phyloP scores from a whole-genome alignment of 2,113 vertebrate species.

The Rhipidura dahli region DNA sequence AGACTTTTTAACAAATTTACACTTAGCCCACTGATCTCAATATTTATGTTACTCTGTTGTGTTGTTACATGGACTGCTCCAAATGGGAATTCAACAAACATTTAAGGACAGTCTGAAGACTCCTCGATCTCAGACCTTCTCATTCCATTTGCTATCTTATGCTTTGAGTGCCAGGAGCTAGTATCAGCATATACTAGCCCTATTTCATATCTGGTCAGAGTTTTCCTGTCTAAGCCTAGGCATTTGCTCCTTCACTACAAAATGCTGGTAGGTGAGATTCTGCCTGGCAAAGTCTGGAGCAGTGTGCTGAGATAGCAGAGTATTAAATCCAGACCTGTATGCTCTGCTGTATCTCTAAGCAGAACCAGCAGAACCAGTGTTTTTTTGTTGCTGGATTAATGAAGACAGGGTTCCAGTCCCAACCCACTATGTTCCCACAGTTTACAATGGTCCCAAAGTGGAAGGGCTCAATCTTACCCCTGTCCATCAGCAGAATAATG shows the following conservation, averaged over 20 bases:
- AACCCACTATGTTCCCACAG: fast-evolving
- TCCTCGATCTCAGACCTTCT: background rate
- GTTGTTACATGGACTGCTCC: background rate
- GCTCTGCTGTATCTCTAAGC: background rate
- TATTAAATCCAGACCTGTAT: background rate
- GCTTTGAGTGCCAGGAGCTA: background rate
- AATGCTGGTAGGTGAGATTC: background rate
- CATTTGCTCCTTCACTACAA: background rate
- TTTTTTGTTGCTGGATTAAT: background rate
- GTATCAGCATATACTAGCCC: background rate
- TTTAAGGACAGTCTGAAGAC: background rate
- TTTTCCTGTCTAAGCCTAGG: background rate
- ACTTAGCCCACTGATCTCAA: background rate
- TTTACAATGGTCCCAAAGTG: background rate
- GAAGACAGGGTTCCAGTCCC: background rate
- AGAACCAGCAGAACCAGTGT: background rate
- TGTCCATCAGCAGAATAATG: background rate
- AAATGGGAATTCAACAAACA: background rate
- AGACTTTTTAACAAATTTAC: background rate
- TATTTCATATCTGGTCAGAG: background rate
- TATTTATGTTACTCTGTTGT: background rate
- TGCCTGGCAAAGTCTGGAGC: background rate
- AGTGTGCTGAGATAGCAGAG: background rate
- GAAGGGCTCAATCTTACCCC: background rate
- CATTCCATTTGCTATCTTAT: fast-evolving